Evolutionary conservation across 2,113 vertebrate genomes (phyloP), one percentile per base, ranked within the genome.

Genomic region (Hyaena hyaena): DNA sequence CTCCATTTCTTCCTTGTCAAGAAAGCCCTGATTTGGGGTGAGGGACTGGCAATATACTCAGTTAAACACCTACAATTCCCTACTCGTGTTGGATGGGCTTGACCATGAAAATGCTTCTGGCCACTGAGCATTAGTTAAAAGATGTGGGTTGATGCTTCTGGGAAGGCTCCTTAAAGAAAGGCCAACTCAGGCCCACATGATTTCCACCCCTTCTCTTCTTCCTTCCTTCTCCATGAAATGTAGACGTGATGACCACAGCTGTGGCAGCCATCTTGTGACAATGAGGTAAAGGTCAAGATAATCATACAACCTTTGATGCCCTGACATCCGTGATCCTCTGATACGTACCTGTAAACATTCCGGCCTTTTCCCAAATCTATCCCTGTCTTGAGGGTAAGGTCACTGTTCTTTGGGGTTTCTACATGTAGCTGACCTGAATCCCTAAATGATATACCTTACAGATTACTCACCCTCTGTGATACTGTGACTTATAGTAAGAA

Each of bases 51-150:
- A 43, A 1, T 6, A 48, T 28, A 19, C 15, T 85, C 81, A 19
- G 26, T 15, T n/a, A 21, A 39, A 80, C 8, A 35, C 74, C 73
- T 5, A 24, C 7, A 17, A 4, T 69, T 35, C 58, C 48, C 26
- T 24, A 11, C 23, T 76, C 48, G 0, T 74, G 21, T 0, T 1
- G 3, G 79, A n/a, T 7, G 31, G 16, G 4, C 53, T 39, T 39
- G 55, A 68, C 9, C 39, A 1, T 21, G 26, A 88, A 35, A 28
- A 45, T 1, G 7, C 24, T 28, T 61, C 79, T 31, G 10, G 35
- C 4, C 69, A 58, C 0, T 45, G 23, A 12, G 5, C 50, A 31
- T 65, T 4, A 15, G 7, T 35, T 84, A 45, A 15, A 74, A 89
- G 53, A 35, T n/a, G 23, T 1, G 17, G 31, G 24, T 1, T 74